phyloP scores from a whole-genome alignment of 2,888 invertebrate species.

The Baronia brevicornis region DNA sequence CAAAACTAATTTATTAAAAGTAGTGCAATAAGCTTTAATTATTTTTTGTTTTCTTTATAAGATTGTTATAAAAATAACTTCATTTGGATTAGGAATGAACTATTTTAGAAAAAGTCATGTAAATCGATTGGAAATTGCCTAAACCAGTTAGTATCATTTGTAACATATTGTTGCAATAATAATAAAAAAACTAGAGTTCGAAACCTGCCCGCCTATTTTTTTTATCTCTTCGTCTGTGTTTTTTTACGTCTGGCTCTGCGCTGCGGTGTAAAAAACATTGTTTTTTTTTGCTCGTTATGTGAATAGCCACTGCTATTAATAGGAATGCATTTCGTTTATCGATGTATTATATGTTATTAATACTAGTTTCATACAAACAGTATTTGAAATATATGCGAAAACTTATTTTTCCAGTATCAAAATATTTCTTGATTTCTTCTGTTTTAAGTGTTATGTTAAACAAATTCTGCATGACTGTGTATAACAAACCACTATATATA shows the following conservation, averaged over 20 bases:
- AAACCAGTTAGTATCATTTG: conserved; percentile 19
- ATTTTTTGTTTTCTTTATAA: conserved; percentile 68
- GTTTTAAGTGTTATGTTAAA: too few species aligned
- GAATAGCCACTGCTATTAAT: conserved; percentile 11
- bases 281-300: conserved; percentile 41
- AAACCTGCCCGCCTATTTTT: conserved; percentile 72
- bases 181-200: conserved; percentile 57
- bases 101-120: conserved; percentile 20
- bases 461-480: too few species aligned
- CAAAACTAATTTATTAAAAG: conserved; percentile 27
- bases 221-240: conserved; percentile 59
- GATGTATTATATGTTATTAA: conserved; percentile 10
- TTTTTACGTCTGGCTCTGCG: conserved; percentile 69
- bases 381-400: too few species aligned
- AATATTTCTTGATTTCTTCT: too few species aligned
- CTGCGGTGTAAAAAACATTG: conserved; percentile 56
- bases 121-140: conserved; percentile 20
- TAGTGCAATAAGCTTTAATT: conserved; percentile 43
- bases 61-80: conserved; percentile 61
- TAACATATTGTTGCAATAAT: conserved; percentile 24
- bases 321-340: conserved; percentile 11
- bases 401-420: too few species aligned
- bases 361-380: too few species aligned
- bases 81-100: conserved; percentile 24
- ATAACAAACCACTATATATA: conserved; percentile 15